A percentile compares a stretch with the other conserved stretches of the same genome.
These are phyloP conservation scores for Lasaia peninsularis DNA, from an alignment of 1,140 invertebrate species.

Conservation along the genomic window DNA sequence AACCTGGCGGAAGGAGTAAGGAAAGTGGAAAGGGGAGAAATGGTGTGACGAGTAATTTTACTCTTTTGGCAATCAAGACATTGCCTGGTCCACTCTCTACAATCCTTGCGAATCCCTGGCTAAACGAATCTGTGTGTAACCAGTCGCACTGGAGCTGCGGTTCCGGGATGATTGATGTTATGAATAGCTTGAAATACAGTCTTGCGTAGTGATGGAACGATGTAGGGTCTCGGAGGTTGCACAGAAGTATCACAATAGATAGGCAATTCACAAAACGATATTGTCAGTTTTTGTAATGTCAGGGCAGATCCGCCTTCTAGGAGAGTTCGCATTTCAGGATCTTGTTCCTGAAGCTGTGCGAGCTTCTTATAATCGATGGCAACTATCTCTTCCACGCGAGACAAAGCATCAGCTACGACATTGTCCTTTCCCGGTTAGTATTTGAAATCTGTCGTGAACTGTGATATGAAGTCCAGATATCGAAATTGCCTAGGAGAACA, in stretches of 20 bases:
- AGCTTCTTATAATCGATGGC: constrained; percentile 25
- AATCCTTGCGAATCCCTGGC: constrained; percentile 35
- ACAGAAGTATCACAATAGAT: constrained; percentile 33
- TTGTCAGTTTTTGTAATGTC: constrained; percentile 14
- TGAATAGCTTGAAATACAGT: constrained; percentile 47
- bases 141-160: constrained; percentile 40
- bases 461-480: constrained; percentile 50
- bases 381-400: constrained; percentile 32
- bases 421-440: constrained; percentile 47
- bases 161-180: constrained; percentile 44
- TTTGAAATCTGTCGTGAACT: constrained; percentile 52
- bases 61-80: constrained; percentile 13
- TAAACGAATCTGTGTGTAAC: constrained; percentile 60
- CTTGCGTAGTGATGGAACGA: constrained; percentile 31
- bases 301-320: constrained; percentile 16
- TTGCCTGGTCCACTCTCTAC: constrained; percentile 14
- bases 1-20: constrained; percentile 19
- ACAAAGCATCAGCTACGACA: constrained; percentile 42
- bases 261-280: background rate
- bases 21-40: constrained; percentile 14
- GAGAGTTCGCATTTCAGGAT: constrained; percentile 27
- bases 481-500: constrained; percentile 37
- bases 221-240: constrained; percentile 26
- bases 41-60: constrained; percentile 18
- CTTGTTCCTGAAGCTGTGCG: constrained; percentile 25